Base-by-base conservation (phyloP, 2,888 invertebrate genomes). In the Dorcus parallelipipedus region DNA sequence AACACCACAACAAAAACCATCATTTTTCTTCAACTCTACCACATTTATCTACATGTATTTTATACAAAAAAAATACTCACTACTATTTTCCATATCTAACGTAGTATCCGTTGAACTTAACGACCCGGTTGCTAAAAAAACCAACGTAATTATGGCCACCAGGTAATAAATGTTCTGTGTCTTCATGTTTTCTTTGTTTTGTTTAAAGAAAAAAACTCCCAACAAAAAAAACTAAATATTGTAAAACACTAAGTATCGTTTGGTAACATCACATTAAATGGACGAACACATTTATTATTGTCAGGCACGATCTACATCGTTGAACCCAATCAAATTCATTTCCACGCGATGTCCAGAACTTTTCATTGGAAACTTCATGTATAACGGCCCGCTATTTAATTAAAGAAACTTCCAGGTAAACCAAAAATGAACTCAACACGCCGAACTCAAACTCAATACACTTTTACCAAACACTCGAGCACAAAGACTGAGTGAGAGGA, bases 251-350 rank as follows among this genome's bases (percentile, higher is more conserved):
- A 43, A 43, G 45, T 56, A 43, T 47, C 53, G 38, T 58, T 58
- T 53, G 53, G 53, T 58, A 58, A 58, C 58, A 57, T 52, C 38
- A 58, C 42, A 49, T 50, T 52, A 56, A 54, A 54, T 41, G 48
- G 54, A 53, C 53, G 43, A 45, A 45, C 23, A 45, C 45, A 45
- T 45, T 45, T 45, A 20, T 17, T 45, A 17, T 45, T 45, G 9
- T 45, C 4, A 45, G 45, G 45, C 45, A 45, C 45, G 7, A 20
- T 33, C 26, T 33, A 33, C 26, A 33, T 33, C 26, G 26, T 33
- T 33, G 26, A 33, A 33, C 26, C 1, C 26, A 33, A 6, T 33
- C 26, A 6, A 33, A 33, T 33, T 7, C 26, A 33, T 33, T 33
- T 33, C 26, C 26, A 33, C 26, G 26, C 26, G 26, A 33, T 33